A percentile compares a stretch with the other conserved stretches of the same genome.
phyloP scores from a whole-genome alignment of 1,140 invertebrate genomes.

The Megalonaias nervosa region DNA sequence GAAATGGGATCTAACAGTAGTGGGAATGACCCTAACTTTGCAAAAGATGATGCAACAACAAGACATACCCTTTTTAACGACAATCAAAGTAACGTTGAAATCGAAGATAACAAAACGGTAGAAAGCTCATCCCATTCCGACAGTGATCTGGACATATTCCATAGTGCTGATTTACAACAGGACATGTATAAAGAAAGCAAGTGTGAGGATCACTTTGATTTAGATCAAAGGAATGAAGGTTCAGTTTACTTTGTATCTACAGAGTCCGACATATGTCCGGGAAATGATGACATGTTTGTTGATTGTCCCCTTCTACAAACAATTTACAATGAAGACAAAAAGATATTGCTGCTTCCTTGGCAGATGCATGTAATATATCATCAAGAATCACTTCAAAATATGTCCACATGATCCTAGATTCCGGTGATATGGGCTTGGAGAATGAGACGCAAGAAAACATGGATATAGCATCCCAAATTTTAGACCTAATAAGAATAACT shows the following conservation, averaged over 20 bases:
- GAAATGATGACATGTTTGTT: slow-evolving; percentile 4
- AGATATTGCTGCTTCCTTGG: not conserved
- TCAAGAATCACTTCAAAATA: not conserved
- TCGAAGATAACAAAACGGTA: too few species aligned
- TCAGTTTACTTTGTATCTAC: not conserved
- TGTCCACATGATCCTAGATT: not conserved
- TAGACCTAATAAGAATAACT: not conserved
- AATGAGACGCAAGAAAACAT: slow-evolving; percentile 20
- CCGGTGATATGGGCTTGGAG: slow-evolving; percentile 15
- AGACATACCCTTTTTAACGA: too few species aligned
- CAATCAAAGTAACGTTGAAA: too few species aligned
- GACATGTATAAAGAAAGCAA: too few species aligned
- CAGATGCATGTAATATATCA: slow-evolving; percentile 8
- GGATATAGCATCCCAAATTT: slow-evolving; percentile 2
- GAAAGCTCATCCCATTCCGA: too few species aligned
- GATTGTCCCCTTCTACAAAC: slow-evolving; percentile 14
- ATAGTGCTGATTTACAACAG: too few species aligned
- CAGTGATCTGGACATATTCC: too few species aligned
- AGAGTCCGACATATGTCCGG: not conserved
- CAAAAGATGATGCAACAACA: too few species aligned
- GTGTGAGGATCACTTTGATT: too few species aligned
- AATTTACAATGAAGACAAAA: slow-evolving; percentile 13
- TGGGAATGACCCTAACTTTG: too few species aligned
- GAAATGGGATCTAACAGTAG: too few species aligned
- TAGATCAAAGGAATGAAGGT: not conserved